Conservation (phyloP, 2,113 vertebrate species). For the Bagarius yarrelli region DNA sequence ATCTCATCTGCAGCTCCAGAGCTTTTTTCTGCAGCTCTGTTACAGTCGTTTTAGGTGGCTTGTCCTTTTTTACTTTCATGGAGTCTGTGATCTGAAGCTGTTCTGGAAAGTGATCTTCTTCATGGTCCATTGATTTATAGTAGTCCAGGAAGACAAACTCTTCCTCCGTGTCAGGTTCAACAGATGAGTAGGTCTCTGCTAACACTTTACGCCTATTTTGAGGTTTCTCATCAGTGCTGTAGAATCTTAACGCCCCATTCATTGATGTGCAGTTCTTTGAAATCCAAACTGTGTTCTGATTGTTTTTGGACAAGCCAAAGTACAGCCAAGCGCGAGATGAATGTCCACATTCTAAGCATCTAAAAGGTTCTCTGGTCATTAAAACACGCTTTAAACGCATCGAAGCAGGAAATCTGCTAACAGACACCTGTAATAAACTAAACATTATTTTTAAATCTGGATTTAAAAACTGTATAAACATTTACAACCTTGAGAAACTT, state of each 20-base stretch:
- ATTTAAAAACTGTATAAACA: not conserved
- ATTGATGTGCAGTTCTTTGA: not conserved
- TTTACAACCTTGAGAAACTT: not conserved
- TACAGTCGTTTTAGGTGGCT: not conserved
- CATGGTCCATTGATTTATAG: constrained; percentile 43
- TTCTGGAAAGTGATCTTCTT: not conserved
- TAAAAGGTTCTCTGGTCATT: not conserved
- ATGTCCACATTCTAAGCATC: not conserved
- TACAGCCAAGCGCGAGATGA: not conserved
- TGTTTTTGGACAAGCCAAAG: not conserved
- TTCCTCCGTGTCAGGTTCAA: constrained; percentile 67
- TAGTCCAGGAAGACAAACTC: constrained; percentile 75
- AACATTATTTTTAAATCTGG: constrained; percentile 48
- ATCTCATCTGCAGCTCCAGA: constrained; percentile 57
- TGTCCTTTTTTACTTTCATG: constrained; percentile 2
- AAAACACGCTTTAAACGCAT: constrained; percentile 18
- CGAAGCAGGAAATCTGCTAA: constrained; percentile 10
- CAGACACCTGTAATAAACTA: constrained; percentile 38
- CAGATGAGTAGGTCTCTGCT: constrained; percentile 44
- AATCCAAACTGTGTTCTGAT: not conserved
- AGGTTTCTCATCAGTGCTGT: constrained; percentile 19
- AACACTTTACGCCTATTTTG: rapidly evolving
- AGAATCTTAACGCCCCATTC: constrained; percentile 13
- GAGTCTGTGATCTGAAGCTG: constrained; percentile 10
- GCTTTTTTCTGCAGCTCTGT: constrained; percentile 35